Evolutionary conservation across 2,113 vertebrate species (phyloP).

Genomic region (Mesitornis unicolor): DNA sequence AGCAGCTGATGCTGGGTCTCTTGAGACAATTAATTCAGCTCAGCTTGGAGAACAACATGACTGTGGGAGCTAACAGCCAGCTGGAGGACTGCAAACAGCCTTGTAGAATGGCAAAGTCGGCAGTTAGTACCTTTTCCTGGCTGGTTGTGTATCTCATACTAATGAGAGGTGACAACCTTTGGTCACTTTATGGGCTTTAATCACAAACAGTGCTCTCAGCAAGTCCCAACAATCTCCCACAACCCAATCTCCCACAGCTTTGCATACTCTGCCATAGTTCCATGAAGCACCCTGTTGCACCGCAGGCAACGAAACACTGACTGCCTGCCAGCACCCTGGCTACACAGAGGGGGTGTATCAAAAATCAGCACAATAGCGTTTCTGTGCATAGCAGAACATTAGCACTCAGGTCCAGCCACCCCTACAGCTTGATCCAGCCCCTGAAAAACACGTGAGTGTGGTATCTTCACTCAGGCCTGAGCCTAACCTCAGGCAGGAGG

Average conservation of each 20-base stretch:
- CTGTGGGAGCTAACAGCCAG: not conserved
- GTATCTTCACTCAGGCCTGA: not conserved
- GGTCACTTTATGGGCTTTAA: not conserved
- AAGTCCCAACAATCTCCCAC: no score
- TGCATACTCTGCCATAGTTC: not conserved
- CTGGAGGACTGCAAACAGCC: not conserved
- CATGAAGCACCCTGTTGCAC: not conserved
- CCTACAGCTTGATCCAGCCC: not conserved
- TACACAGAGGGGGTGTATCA: not conserved
- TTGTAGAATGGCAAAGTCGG: not conserved
- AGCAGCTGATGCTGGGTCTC: not conserved
- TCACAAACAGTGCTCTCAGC: not conserved
- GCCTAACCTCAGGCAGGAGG: not conserved
- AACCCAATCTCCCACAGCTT: not conserved
- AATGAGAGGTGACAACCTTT: not conserved
- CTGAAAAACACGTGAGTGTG: not conserved
- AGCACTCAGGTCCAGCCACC: not conserved
- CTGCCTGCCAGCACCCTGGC: not conserved
- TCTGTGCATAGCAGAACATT: not conserved
- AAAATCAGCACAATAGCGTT: not conserved
- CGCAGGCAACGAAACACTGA: fast-evolving
- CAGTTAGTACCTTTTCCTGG: slow-evolving; percentile 9
- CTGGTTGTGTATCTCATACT: not conserved
- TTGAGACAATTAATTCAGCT: slow-evolving; percentile 1
- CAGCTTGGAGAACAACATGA: not conserved